Percentiles rank a stretch among this genome's conserved stretches.
phyloP scores from a whole-genome alignment of 2,113 vertebrate genomes.

The Stercorarius parasiticus region DNA sequence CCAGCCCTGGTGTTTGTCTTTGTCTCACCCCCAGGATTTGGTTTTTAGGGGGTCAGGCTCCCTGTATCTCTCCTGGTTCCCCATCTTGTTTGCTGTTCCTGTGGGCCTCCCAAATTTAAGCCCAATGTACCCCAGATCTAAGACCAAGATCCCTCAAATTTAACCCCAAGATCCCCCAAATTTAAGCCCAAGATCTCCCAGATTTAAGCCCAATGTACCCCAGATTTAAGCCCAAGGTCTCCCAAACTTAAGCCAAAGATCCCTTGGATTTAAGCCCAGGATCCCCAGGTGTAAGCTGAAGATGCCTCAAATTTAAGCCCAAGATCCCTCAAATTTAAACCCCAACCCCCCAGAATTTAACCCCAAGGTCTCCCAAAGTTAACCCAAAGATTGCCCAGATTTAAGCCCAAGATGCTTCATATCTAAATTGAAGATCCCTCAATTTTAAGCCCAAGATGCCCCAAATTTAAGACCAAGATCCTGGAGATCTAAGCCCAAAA shows the following conservation, averaged over 20 bases:
- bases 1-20: background rate
- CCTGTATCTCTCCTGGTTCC: background rate
- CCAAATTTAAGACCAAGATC: background rate
- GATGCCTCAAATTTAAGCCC: too few relatives aligned
- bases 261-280: too few relatives aligned
- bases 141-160: background rate
- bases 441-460: background rate
- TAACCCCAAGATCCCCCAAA: background rate
- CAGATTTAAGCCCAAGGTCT: too few relatives aligned
- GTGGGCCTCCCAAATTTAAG: background rate
- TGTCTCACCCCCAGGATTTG: background rate
- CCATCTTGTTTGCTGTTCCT: rapidly evolving
- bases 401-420: background rate
- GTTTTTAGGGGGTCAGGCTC: background rate
- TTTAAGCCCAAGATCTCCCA: background rate
- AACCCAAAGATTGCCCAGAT: background rate
- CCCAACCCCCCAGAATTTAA: background rate
- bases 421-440: too few relatives aligned
- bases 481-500: background rate
- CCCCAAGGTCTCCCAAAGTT: background rate
- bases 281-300: too few relatives aligned
- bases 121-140: too few relatives aligned
- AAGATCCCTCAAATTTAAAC: background rate
- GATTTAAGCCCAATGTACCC: too few relatives aligned
- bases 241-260: background rate